Evolutionary conservation across 2,113 vertebrate genomes (phyloP).

Genomic region (Phalacrocorax aristotelis): DNA sequence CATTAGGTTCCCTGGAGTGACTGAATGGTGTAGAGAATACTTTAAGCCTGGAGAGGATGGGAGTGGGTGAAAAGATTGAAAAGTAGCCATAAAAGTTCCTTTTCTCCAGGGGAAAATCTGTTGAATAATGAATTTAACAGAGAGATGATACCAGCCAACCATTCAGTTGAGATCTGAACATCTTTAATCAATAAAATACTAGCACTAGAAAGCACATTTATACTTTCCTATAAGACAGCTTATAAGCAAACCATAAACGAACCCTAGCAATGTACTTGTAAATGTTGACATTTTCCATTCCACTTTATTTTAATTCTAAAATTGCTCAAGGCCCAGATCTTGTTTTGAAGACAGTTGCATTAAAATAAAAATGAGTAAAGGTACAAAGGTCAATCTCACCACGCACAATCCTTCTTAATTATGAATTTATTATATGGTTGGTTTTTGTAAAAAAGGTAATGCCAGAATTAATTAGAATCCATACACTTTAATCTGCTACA

Average conservation of each 20-base stretch:
- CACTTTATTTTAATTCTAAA: slow-evolving; percentile 23
- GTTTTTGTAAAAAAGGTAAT: slow-evolving; percentile 18
- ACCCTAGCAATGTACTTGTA: background rate
- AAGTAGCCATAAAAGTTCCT: background rate
- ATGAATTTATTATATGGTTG: background rate
- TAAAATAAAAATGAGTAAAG: slow-evolving; percentile 33
- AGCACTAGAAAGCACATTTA: background rate
- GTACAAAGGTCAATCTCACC: slow-evolving; percentile 8
- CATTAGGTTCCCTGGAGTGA: background rate
- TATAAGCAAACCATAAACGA: slow-evolving; percentile 29
- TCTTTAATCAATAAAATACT: slow-evolving; percentile 36
- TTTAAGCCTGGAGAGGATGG: background rate
- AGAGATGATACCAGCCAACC: background rate
- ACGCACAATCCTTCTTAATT: background rate
- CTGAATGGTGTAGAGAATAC: background rate
- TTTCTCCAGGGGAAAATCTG: background rate
- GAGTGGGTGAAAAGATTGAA: background rate
- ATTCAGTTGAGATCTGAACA: slow-evolving; percentile 9
- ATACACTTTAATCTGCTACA: slow-evolving; percentile 15
- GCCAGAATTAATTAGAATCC: slow-evolving; percentile 43
- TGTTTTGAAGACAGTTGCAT: slow-evolving; percentile 21
- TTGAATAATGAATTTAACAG: slow-evolving; percentile 16
- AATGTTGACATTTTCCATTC: slow-evolving; percentile 42
- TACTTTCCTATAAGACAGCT: background rate
- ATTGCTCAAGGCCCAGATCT: slow-evolving; percentile 8